Conservation (phyloP, 1,140 invertebrate species). For the Nixonia krombeini region DNA sequence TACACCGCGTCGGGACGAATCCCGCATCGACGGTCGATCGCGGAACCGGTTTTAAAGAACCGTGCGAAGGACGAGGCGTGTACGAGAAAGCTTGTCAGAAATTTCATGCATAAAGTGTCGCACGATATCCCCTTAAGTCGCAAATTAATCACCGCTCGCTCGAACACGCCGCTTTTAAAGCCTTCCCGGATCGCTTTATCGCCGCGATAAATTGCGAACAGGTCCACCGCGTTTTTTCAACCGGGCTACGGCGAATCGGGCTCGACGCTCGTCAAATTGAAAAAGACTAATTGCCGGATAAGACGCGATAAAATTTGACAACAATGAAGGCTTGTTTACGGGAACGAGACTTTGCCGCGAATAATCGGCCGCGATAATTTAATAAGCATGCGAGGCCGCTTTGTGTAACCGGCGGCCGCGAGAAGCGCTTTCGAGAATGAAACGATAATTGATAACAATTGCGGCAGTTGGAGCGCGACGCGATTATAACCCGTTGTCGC, state of each 20-base stretch:
- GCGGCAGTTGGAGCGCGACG: constrained; percentile 8
- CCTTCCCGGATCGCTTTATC: too few species aligned
- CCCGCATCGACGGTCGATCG: neutral
- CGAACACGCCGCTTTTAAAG: too few species aligned
- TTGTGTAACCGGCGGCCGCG: constrained; percentile 5
- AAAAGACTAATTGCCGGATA: constrained; percentile 3
- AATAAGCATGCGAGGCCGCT: neutral
- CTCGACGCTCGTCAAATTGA: neutral
- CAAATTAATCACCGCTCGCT: too few species aligned
- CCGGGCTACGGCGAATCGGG: too few species aligned
- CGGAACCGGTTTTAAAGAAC: constrained; percentile 13
- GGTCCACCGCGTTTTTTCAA: too few species aligned
- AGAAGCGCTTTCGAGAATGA: constrained; percentile 2
- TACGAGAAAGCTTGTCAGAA: neutral
- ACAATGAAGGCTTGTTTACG: constrained; percentile 17
- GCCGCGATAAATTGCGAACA: too few species aligned
- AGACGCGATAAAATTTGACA: neutral
- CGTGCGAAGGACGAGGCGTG: too few species aligned
- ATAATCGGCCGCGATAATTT: constrained; percentile 14
- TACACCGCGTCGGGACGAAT: neutral
- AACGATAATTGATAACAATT: constrained; percentile 31
- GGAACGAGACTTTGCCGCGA: constrained; percentile 13
- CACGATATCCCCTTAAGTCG: too few species aligned
- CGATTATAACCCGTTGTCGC: constrained; percentile 12
- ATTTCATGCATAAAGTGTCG: too few species aligned